phyloP scores from a whole-genome alignment of 2,797 vertebrate species.

The Halcyon chelicuti region DNA sequence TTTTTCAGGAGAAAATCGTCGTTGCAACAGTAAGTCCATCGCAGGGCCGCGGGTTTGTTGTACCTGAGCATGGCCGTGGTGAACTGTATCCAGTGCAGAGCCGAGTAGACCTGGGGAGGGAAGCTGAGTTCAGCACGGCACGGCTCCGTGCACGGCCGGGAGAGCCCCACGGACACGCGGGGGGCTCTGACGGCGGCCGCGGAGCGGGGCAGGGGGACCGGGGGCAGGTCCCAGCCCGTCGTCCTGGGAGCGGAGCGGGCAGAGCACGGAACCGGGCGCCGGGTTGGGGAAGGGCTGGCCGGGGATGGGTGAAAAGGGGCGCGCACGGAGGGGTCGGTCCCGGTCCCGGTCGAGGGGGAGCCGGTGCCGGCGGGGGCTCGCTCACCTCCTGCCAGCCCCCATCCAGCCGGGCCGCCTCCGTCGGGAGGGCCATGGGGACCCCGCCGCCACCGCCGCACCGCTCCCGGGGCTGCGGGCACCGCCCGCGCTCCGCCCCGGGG shows the following conservation, averaged over 20 bases:
- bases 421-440: constrained; percentile 56
- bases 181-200: not conserved
- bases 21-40: fast-evolving
- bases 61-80: constrained; percentile 81
- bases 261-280: not conserved
- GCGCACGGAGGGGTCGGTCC: too few species aligned
- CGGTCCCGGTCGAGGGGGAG: not conserved
- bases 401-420: constrained; percentile 22
- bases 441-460: not conserved
- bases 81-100: constrained; percentile 82
- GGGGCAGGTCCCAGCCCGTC: not conserved
- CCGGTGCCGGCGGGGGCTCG: not conserved
- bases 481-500: constrained; percentile 1
- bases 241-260: not conserved
- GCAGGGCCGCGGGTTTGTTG: not conserved
- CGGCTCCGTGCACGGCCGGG: not conserved
- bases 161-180: not conserved
- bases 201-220: not conserved
- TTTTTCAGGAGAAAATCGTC: not conserved
- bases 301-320: not conserved
- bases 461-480: not conserved
- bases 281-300: not conserved
- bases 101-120: constrained; percentile 65
- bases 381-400: constrained; percentile 72
- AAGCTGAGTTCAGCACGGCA: not conserved